Evolutionary conservation across 2,797 vertebrate genomes (phyloP).

Genomic region (Chloroceryle amazona): DNA sequence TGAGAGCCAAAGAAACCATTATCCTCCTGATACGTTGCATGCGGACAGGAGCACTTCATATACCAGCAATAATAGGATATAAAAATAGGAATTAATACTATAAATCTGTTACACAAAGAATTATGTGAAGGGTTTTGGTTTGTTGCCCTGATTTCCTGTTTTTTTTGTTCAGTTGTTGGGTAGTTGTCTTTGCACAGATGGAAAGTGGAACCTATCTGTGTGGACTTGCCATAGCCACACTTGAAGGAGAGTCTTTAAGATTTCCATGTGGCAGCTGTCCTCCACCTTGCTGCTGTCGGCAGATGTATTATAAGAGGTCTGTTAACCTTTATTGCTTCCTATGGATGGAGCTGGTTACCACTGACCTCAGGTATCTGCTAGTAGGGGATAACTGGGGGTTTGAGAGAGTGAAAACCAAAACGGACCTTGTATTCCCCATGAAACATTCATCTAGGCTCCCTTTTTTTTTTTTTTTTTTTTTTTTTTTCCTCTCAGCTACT

Average conservation of each 20-base stretch:
- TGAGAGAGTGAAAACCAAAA: constrained; percentile 41
- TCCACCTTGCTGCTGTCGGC: constrained; percentile 68
- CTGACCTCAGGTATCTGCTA: constrained; percentile 69
- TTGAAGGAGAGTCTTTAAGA: constrained; percentile 69
- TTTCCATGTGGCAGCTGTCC: constrained; percentile 63
- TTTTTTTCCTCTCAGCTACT: constrained; percentile 83
- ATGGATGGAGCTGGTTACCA: constrained; percentile 71
- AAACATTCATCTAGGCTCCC: not conserved
- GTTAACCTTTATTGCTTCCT: constrained; percentile 75
- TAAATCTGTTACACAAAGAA: constrained; percentile 16
- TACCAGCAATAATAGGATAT: not conserved
- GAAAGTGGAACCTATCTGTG: constrained; percentile 66
- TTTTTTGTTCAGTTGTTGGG: constrained; percentile 67
- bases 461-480: not conserved
- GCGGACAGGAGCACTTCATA: constrained; percentile 20
- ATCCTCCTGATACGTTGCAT: constrained; percentile 11
- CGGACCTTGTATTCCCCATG: not conserved
- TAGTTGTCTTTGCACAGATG: constrained; percentile 73
- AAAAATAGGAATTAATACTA: not conserved
- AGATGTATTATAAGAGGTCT: constrained; percentile 68
- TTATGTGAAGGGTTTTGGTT: constrained; percentile 44
- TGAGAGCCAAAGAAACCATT: not conserved
- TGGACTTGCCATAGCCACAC: constrained; percentile 62
- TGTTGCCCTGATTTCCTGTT: constrained; percentile 68
- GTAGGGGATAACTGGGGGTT: constrained; percentile 16